phyloP scores from a whole-genome alignment of 2,113 vertebrate genomes.

The Callopanchax toddi region DNA sequence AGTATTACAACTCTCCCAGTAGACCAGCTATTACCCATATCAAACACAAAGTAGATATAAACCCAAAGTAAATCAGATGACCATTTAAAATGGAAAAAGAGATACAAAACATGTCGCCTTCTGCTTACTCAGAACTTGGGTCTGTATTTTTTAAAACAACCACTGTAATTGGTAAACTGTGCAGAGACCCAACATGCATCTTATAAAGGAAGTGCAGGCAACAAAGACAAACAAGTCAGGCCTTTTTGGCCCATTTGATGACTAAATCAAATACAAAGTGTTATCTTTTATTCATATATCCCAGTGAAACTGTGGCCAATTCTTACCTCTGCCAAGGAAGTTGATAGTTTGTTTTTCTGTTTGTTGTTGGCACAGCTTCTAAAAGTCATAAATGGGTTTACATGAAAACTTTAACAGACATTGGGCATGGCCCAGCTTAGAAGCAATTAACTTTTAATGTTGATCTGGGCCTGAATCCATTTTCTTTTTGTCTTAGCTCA shows the following conservation, averaged over 20 bases:
- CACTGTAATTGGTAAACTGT: no score
- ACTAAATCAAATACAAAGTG: neutral
- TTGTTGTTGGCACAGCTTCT: neutral
- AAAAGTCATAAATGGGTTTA: neutral
- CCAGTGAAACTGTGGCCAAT: neutral
- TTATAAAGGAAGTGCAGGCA: no score
- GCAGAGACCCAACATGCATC: no score
- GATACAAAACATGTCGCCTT: no score
- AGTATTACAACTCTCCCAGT: no score
- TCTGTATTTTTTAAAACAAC: no score
- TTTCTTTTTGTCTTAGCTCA: neutral
- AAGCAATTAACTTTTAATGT: slow-evolving; percentile 1
- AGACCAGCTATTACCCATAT: no score
- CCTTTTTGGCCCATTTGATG: neutral
- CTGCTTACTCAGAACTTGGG: no score
- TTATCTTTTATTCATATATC: neutral
- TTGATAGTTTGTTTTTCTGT: neutral
- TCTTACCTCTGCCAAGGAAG: neutral
- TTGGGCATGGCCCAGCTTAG: neutral
- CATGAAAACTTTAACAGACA: slow-evolving; percentile 1
- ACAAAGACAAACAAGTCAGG: neutral
- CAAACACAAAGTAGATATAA: no score
- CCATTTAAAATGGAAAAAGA: no score
- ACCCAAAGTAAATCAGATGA: no score
- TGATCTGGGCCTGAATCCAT: slow-evolving; percentile 4